A percentile compares a stretch with the other conserved stretches of the same genome.
Conservation (phyloP, 2,113 vertebrate species). For the Muntiacus reevesi region DNA sequence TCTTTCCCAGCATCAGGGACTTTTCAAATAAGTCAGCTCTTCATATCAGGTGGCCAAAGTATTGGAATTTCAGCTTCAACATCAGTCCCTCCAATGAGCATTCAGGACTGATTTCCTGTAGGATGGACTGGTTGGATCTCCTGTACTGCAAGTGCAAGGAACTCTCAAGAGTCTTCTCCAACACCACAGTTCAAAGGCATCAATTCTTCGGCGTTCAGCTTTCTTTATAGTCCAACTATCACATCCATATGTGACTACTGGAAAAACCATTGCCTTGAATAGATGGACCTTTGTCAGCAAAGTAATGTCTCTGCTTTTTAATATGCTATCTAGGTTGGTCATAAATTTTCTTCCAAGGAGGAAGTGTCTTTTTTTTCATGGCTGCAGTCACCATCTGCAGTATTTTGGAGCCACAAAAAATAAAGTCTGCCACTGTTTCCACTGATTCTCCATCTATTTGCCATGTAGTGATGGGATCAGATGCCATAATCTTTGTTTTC, state of each 20-base stretch:
- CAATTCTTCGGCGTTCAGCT: rapidly evolving
- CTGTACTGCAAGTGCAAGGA: neutral
- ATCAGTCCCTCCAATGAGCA: neutral
- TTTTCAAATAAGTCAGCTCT: neutral
- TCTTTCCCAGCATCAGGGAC: neutral
- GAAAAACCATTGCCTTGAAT: neutral
- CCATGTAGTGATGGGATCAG: neutral
- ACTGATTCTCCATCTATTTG: neutral
- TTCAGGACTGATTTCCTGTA: neutral
- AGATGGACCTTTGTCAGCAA: neutral
- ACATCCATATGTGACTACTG: neutral
- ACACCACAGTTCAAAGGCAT: neutral
- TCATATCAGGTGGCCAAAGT: neutral
- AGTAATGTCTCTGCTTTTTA: neutral
- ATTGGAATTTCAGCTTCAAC: neutral
- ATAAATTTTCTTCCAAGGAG: neutral
- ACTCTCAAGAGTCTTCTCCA: neutral
- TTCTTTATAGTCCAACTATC: neutral
- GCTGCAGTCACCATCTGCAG: neutral
- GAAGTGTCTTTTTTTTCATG: neutral
- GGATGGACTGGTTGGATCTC: neutral
- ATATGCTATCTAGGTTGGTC: neutral
- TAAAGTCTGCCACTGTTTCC: neutral
- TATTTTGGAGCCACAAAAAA: neutral
- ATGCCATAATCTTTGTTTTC: neutral